Conservation (phyloP, 2,113 vertebrate species). For the Gymnocephalus cernua region DNA sequence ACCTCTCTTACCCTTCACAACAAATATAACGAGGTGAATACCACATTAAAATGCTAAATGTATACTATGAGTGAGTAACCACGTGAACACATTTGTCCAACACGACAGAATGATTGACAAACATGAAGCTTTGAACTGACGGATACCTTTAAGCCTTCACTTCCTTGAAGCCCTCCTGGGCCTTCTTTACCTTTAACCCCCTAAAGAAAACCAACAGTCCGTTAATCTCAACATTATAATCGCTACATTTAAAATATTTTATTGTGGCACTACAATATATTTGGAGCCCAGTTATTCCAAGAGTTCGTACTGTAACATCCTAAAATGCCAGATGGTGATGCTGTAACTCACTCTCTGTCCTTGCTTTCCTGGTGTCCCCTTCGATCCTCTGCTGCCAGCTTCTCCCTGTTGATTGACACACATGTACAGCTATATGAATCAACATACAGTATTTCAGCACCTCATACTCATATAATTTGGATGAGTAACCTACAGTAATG, state of each 20-base stretch:
- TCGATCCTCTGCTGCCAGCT: slow-evolving; percentile 67
- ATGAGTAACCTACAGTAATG: background rate
- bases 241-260: background rate
- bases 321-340: background rate
- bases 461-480: background rate
- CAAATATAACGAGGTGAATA: slow-evolving; percentile 6
- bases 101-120: background rate
- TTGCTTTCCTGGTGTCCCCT: slow-evolving; percentile 74
- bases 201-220: slow-evolving; percentile 61
- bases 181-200: slow-evolving; percentile 80
- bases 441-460: background rate
- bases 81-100: background rate
- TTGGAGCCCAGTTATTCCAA: accelerated
- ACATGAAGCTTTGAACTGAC: background rate
- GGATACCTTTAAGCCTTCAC: slow-evolving; percentile 77
- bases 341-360: slow-evolving; percentile 73
- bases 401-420: slow-evolving; percentile 73
- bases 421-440: background rate
- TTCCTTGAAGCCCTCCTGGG: slow-evolving; percentile 58
- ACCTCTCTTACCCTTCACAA: slow-evolving; percentile 79
- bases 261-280: background rate
- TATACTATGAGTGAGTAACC: background rate
- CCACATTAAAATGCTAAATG: background rate
- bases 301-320: background rate
- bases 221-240: background rate